phyloP scores from a whole-genome alignment of 2,113 vertebrate species.

The Alaudala cheleensis region DNA sequence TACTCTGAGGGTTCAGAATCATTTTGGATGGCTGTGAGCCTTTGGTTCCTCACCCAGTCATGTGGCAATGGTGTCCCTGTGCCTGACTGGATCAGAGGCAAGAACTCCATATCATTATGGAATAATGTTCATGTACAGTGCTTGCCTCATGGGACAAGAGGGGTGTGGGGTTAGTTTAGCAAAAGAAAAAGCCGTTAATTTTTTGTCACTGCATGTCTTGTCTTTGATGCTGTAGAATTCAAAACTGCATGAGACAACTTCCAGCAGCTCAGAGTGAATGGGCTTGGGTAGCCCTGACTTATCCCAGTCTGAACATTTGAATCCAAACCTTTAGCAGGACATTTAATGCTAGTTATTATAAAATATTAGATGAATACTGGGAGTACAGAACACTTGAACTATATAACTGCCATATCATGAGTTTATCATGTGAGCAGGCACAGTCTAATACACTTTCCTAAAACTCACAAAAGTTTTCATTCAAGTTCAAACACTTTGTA shows the following conservation, averaged over 20 bases:
- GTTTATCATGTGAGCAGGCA: not conserved
- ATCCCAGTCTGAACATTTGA: not conserved
- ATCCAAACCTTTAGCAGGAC: not conserved
- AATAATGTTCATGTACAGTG: not conserved
- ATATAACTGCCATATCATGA: not conserved
- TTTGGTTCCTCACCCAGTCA: not conserved
- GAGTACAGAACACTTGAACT: not conserved
- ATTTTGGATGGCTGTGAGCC: not conserved
- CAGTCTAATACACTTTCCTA: not conserved
- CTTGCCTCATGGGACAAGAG: not conserved
- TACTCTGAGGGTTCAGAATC: not conserved
- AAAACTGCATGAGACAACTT: not conserved
- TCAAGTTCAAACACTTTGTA: slow-evolving; percentile 22
- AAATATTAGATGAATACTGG: not conserved
- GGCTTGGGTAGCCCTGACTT: not conserved
- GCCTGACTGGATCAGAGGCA: not conserved
- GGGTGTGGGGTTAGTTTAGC: not conserved
- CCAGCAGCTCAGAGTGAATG: not conserved
- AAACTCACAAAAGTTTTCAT: slow-evolving; percentile 19
- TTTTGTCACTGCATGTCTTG: not conserved
- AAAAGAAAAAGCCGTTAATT: not conserved
- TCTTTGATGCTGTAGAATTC: not conserved
- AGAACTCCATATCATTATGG: not conserved
- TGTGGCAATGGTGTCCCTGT: not conserved
- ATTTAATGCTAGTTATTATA: not conserved